Conservation (phyloP, 1,140 invertebrate species). For the Drosophila orosa region DNA sequence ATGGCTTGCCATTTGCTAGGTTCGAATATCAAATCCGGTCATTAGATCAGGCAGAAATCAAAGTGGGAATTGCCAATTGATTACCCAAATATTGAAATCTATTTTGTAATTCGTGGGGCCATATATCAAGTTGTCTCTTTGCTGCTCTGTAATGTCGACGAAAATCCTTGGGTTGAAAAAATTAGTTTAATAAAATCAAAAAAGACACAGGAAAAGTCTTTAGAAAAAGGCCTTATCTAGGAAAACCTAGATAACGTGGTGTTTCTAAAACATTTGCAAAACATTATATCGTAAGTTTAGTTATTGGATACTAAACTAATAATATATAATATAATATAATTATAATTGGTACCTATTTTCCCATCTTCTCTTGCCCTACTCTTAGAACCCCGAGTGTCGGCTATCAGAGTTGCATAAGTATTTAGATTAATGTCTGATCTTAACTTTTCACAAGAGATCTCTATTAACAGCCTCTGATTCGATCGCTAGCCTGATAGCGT, state of each 20-base stretch:
- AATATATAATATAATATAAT: too few species aligned
- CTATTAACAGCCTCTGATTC: not conserved
- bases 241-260: too few species aligned
- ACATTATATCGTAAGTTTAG: too few species aligned
- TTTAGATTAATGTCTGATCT: not conserved
- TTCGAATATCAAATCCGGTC: conserved; percentile 1
- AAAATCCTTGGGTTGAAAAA: not conserved
- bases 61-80: conserved; percentile 1
- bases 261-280: too few species aligned
- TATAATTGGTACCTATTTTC: too few species aligned
- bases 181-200: too few species aligned
- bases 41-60: conserved; percentile 1
- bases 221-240: too few species aligned
- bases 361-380: not conserved
- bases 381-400: not conserved
- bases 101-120: conserved; percentile 12
- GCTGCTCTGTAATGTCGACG: not conserved
- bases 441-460: not conserved
- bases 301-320: too few species aligned
- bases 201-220: too few species aligned
- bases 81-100: conserved; percentile 43
- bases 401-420: not conserved
- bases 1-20: conserved; percentile 11
- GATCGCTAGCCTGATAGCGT: not conserved
- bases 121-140: conserved; percentile 14